Evolutionary conservation across 2,113 vertebrate species (phyloP).

Genomic region (Oryctolagus cuniculus): mOryCun1.1 NC_091444.1:58125001-58125500

Average conservation of each 20-base stretch:
- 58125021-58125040: too few species aligned
- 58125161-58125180: not conserved
- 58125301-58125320: not conserved
- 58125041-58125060: not conserved
- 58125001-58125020: not conserved
- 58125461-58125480: not conserved
- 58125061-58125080: not conserved
- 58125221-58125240: not conserved
- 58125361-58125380: too few species aligned
- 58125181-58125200: not conserved
- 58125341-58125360: not conserved
- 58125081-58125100: not conserved
- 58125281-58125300: not conserved
- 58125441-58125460: not conserved
- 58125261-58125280: constrained; percentile 28
- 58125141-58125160: not conserved
- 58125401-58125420: not conserved
- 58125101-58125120: not conserved
- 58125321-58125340: not conserved
- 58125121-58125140: not conserved
- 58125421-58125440: not conserved
- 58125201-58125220: not conserved
- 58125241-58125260: constrained; percentile 28
- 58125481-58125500: constrained; percentile 20
- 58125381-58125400: not conserved